phyloP scores from a whole-genome alignment of 2,113 vertebrate species.

The Colinus virginianus region DNA sequence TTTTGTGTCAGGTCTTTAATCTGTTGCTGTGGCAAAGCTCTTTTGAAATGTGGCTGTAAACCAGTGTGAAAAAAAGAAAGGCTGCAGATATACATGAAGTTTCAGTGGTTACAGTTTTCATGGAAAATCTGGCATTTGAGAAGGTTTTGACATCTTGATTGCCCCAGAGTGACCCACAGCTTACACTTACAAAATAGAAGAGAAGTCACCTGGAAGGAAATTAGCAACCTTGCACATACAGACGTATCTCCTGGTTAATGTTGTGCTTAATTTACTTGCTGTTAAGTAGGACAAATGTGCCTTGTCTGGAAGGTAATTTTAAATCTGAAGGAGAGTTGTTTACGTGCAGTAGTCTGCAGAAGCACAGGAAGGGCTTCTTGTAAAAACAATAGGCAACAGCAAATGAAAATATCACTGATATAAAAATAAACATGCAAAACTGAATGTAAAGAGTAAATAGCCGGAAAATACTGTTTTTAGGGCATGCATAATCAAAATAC shows the following conservation, averaged over 20 bases:
- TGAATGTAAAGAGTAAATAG: background rate
- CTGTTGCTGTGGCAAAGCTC: fast-evolving
- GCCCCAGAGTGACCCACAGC: background rate
- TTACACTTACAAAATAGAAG: background rate
- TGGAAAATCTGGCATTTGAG: background rate
- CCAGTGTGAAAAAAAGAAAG: background rate
- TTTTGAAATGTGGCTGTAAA: background rate
- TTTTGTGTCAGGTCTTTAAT: background rate
- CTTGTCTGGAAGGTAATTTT: constrained; percentile 22
- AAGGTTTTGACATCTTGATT: background rate
- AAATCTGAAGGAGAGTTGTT: constrained; percentile 30
- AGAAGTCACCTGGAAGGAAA: background rate
- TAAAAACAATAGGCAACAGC: background rate
- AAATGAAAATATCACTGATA: constrained; percentile 14
- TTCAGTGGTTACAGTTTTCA: background rate
- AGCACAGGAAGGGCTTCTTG: constrained; percentile 38
- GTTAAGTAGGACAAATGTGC: constrained; percentile 36
- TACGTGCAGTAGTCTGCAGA: constrained; percentile 8
- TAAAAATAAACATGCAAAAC: constrained; percentile 30
- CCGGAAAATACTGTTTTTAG: background rate
- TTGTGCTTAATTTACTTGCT: background rate
- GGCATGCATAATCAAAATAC: background rate
- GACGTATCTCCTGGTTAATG: background rate
- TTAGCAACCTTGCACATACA: background rate
- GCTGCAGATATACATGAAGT: background rate